These are phyloP conservation scores for Temnopleurus reevesii DNA, from an alignment of 53 echinoderm and acorn worm species.

Conservation along the genomic window DNA sequence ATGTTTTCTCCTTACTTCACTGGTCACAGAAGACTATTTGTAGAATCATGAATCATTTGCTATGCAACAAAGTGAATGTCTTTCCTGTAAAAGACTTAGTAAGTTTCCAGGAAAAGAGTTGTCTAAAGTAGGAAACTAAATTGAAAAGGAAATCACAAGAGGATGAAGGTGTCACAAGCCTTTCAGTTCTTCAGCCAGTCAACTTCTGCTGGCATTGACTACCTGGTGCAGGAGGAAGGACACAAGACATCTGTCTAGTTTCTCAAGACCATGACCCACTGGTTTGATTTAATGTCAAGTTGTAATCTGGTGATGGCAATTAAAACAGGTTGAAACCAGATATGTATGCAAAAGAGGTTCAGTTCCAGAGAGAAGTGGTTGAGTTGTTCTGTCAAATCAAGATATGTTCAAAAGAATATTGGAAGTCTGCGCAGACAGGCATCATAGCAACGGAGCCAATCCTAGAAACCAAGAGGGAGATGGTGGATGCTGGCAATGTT, in stretches of 20 bases:
- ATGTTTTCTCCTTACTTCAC: slow-evolving; percentile 62
- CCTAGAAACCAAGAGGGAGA: slow-evolving; percentile 55
- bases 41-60: too few species aligned
- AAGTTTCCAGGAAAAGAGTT: slow-evolving; percentile 61
- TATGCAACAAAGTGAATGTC: slow-evolving; percentile 3
- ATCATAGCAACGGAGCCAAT: slow-evolving; percentile 68
- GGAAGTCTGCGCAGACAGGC: slow-evolving; percentile 76
- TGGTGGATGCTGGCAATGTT: slow-evolving; percentile 64
- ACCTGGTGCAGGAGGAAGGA: slow-evolving; percentile 62
- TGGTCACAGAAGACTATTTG: slow-evolving; percentile 75
- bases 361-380: neutral
- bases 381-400: slow-evolving; percentile 61
- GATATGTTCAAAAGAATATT: slow-evolving; percentile 60
- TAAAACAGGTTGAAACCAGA: slow-evolving; percentile 62
- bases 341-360: neutral
- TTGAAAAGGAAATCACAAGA: slow-evolving; percentile 50
- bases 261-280: slow-evolving; percentile 55
- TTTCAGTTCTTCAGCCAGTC: slow-evolving; percentile 63
- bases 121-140: slow-evolving; percentile 67
- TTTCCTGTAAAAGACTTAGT: slow-evolving; percentile 57
- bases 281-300: slow-evolving; percentile 70
- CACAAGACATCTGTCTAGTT: slow-evolving; percentile 67
- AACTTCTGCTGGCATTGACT: too few species aligned
- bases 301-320: slow-evolving; percentile 65
- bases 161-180: slow-evolving; percentile 76